These are phyloP conservation scores for Cottoperca gobio DNA, from an alignment of 2,797 vertebrate genomes.

Conservation along the genomic window DNA sequence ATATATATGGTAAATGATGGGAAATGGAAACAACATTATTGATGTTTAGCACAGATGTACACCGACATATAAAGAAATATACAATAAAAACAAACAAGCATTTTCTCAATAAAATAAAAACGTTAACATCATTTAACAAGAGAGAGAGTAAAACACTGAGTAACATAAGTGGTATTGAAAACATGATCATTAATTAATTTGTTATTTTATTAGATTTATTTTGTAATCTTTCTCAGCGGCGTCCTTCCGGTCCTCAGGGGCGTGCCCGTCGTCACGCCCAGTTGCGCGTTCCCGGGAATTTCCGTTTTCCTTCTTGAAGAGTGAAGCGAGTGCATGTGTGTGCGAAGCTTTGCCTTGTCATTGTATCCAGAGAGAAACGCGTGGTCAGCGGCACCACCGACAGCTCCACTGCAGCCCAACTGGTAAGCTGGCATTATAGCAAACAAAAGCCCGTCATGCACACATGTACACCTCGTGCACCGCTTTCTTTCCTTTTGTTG, in stretches of 20 bases:
- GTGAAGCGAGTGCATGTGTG: constrained; percentile 40
- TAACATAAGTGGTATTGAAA: too few species aligned
- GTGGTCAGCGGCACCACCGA: constrained; percentile 65
- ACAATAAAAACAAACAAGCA: neutral
- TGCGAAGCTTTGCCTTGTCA: constrained; percentile 65
- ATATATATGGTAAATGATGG: neutral
- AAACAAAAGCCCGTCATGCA: neutral
- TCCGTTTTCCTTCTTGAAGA: constrained; percentile 65
- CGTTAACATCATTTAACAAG: too few species aligned
- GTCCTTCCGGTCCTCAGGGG: constrained; percentile 54
- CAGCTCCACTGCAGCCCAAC: constrained; percentile 46
- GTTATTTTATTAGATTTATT: neutral
- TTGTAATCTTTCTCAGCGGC: neutral
- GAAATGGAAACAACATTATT: neutral
- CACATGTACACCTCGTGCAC: accelerated
- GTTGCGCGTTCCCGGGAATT: constrained; percentile 66
- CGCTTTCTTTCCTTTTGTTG: neutral
- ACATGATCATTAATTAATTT: too few species aligned
- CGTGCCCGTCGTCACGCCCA: constrained; percentile 58
- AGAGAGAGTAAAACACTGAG: too few species aligned
- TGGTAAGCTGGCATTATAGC: constrained; percentile 66
- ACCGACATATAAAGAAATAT: neutral
- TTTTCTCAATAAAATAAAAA: too few species aligned
- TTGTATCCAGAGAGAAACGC: constrained; percentile 67
- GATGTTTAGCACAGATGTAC: neutral